phyloP scores from a whole-genome alignment of 2,888 invertebrate species.

The Neoascia interrupta region DNA sequence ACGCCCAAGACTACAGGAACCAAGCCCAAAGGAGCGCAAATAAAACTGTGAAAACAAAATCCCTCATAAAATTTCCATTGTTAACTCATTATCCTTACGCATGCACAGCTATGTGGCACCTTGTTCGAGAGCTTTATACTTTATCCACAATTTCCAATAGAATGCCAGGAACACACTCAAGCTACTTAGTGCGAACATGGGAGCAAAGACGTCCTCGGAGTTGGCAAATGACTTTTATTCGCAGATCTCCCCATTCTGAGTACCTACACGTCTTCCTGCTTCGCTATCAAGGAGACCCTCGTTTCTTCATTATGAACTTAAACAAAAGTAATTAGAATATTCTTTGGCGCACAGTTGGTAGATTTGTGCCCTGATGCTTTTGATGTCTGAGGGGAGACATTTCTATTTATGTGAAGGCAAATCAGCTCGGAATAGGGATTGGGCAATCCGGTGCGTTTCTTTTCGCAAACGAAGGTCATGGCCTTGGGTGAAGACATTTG shows the following conservation, averaged over 20 bases:
- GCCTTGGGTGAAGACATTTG: conserved; percentile 6
- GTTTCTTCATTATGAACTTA: conserved; percentile 9
- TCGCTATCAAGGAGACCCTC: conserved; percentile 2
- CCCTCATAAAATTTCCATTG: conserved; percentile 19
- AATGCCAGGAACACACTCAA: conserved; percentile 14
- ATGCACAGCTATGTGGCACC: background rate
- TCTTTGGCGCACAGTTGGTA: conserved; percentile 7
- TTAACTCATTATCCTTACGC: conserved; percentile 23
- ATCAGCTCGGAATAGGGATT: background rate
- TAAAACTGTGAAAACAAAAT: too few relatives aligned
- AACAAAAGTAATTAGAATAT: conserved; percentile 10
- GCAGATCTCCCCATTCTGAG: background rate
- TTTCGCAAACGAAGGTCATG: background rate
- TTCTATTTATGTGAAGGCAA: background rate
- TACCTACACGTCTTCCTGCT: background rate
- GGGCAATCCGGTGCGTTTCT: background rate
- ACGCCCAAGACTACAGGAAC: background rate
- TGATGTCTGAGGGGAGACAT: background rate
- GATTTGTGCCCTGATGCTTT: background rate
- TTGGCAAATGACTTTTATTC: conserved; percentile 3
- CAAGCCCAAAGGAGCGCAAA: background rate
- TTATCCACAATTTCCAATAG: conserved; percentile 2
- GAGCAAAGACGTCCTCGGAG: background rate
- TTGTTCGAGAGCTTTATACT: background rate
- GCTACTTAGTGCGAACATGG: conserved; percentile 18